Percentiles rank a stretch among this genome's conserved stretches.
phyloP scores from a whole-genome alignment of 2,113 vertebrate genomes.

The Scopus umbretta region DNA sequence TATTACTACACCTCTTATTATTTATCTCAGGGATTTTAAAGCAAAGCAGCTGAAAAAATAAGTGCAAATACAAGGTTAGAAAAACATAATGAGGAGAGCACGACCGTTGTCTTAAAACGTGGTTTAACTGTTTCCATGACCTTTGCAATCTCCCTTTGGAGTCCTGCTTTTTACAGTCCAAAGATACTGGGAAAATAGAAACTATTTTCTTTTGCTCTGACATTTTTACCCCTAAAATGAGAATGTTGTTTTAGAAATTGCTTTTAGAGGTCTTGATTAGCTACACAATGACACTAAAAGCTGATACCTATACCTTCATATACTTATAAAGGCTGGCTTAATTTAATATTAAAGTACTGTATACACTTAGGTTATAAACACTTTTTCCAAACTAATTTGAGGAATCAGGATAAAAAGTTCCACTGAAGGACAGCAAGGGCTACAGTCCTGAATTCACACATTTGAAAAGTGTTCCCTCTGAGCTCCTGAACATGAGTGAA shows the following conservation, averaged over 20 bases:
- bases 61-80: slow-evolving; percentile 7
- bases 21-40: slow-evolving; percentile 18
- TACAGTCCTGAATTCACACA: not conserved
- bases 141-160: not conserved
- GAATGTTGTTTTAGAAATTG: not conserved
- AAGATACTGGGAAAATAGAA: not conserved
- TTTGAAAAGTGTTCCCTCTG: not conserved
- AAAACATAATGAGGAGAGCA: not conserved
- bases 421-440: not conserved
- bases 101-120: not conserved
- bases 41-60: slow-evolving; percentile 38
- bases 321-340: not conserved
- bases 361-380: not conserved
- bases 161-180: not conserved
- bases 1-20: slow-evolving; percentile 14
- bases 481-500: not conserved
- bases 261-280: not conserved
- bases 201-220: not conserved
- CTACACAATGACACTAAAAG: not conserved
- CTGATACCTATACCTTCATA: not conserved
- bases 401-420: not conserved
- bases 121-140: not conserved
- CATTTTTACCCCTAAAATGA: not conserved
- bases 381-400: not conserved
- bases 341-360: not conserved